These are phyloP conservation scores for Agelastica alni DNA, from an alignment of 2,888 invertebrate genomes.

Conservation along the genomic window DNA sequence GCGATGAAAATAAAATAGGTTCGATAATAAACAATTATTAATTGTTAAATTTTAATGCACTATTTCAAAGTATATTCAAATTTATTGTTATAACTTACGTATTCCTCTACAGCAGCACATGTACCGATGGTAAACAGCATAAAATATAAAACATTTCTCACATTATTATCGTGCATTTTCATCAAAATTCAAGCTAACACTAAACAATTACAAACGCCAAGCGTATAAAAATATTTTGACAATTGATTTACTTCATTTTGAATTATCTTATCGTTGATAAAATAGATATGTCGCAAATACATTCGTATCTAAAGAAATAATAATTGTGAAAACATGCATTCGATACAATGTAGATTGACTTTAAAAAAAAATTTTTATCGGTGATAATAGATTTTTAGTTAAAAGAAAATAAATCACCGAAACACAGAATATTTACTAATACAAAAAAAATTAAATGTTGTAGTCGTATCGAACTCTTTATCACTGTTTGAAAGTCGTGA, in stretches of 20 bases:
- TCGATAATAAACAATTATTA: not conserved
- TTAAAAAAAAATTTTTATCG: too few relatives aligned
- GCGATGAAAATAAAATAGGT: not conserved
- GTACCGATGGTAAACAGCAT: not conserved
- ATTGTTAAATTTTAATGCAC: too few relatives aligned
- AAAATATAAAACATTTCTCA: not conserved
- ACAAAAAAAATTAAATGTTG: too few relatives aligned
- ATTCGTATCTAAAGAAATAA: too few relatives aligned
- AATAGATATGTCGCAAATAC: not conserved
- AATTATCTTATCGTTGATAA: slow-evolving; percentile 18
- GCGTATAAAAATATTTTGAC: slow-evolving; percentile 11
- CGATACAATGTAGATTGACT: too few relatives aligned
- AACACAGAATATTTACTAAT: too few relatives aligned
- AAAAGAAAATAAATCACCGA: too few relatives aligned
- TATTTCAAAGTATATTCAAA: too few relatives aligned
- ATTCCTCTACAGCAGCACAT: not conserved
- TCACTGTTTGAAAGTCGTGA: too few relatives aligned
- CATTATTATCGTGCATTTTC: slow-evolving; percentile 11
- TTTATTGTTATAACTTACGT: slow-evolving; percentile 3
- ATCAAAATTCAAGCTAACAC: not conserved
- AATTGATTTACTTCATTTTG: slow-evolving; percentile 17
- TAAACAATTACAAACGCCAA: slow-evolving; percentile 4
- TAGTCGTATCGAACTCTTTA: too few relatives aligned
- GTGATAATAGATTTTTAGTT: too few relatives aligned
- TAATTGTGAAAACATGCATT: too few relatives aligned